Evolutionary conservation across 2,888 invertebrate species (phyloP).

Genomic region (Meiosimyza platycephala): DNA sequence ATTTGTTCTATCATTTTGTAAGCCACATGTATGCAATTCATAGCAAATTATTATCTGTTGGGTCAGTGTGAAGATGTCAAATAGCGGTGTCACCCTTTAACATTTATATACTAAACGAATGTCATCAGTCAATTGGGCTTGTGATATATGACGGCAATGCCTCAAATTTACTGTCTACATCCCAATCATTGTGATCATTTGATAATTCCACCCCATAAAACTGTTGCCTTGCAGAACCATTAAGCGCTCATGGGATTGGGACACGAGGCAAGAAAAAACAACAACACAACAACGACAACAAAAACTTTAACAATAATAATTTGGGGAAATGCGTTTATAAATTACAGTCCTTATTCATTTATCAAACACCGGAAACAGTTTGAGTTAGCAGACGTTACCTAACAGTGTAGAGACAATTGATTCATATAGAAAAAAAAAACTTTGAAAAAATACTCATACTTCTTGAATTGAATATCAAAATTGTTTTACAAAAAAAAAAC

Average conservation of each 20-base stretch:
- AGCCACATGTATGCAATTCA: background rate
- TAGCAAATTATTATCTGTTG: background rate
- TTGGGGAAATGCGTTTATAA: slow-evolving; percentile 35
- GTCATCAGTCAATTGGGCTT: slow-evolving; percentile 16
- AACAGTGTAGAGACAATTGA: too few relatives aligned
- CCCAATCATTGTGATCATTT: slow-evolving; percentile 41
- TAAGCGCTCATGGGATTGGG: background rate
- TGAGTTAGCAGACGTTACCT: too few relatives aligned
- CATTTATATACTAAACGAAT: background rate
- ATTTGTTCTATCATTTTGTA: too few relatives aligned
- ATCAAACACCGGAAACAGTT: background rate
- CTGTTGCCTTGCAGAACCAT: slow-evolving; percentile 15
- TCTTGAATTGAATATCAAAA: too few relatives aligned
- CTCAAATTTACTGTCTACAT: slow-evolving; percentile 44
- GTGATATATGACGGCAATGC: slow-evolving; percentile 47
- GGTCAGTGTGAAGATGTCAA: slow-evolving; percentile 44
- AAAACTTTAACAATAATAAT: slow-evolving; percentile 31
- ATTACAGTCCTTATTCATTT: slow-evolving; percentile 16
- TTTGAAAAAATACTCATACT: too few relatives aligned
- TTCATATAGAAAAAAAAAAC: too few relatives aligned
- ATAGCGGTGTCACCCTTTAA: slow-evolving; percentile 42
- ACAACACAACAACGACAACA: background rate
- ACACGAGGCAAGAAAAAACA: too few relatives aligned
- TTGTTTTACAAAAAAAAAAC: too few relatives aligned
- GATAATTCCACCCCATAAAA: slow-evolving; percentile 41